Base-by-base conservation (phyloP, 2,888 invertebrate species). In the Ochropacha duplaris region DNA sequence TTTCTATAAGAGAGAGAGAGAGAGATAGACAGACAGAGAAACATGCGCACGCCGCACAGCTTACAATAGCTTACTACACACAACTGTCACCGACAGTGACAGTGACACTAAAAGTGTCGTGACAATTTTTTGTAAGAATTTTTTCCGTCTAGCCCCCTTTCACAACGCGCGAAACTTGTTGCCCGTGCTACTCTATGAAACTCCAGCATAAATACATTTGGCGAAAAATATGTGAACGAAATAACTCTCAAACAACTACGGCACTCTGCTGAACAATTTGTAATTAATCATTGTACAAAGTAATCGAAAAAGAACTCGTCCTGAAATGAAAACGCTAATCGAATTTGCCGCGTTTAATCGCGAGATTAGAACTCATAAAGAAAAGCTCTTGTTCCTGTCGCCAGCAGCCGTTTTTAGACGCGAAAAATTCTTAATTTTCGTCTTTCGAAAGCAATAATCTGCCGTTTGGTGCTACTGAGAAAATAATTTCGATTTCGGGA, bases 291-390 rank as follows among this genome's bases (percentile, higher is more conserved):
- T 77, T 78, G 72, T 63, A 57, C 60, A 31, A 56, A 73, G 71
- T 65, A 73, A 73, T 73, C 64, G 72, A 60, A 67, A 66, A 69
- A 68, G 67, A 66, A 39, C 12, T 36, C 31, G 34, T 39, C 59
- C 63, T 63, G 63, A 78, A 78, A 81, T 72, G 76, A 75, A 72
- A 79, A 74, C 72, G 78, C 74, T 86, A 86, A 88, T 86, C 81
- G 83, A 86, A 85, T 86, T 86, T 79, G 66, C 68, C 71, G 69
- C 77, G 71, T 74, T 76, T 82, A 84, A 83, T 84, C 78, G 78
- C 72, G 76, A 68, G 79, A 83, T 85, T 82, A 81, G 80, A 81
- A 81, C 75, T 84, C 85, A 80, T 85, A 85, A 86, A 87, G 84
- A 79, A 44, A 44, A 77, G 68, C 65, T 60, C 78, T 72, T 71